These are phyloP conservation scores for Drosophila ustulata DNA, from an alignment of 2,888 invertebrate species.

Conservation along the genomic window DNA sequence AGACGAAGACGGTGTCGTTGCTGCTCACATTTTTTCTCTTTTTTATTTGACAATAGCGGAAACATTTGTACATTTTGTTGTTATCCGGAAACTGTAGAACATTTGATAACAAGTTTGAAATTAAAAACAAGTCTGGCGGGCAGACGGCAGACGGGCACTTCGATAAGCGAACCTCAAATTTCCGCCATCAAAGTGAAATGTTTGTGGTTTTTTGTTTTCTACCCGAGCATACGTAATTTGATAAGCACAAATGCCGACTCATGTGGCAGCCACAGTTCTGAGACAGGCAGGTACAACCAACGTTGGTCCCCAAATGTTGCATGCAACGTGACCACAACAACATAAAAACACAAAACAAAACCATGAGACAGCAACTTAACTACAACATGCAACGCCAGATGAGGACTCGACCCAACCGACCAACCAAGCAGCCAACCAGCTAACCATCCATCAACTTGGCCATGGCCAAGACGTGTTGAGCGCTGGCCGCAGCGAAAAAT, in stretches of 20 bases:
- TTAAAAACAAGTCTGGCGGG: conserved; percentile 11
- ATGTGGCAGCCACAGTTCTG: conserved; percentile 51
- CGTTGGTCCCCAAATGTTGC: conserved; percentile 45
- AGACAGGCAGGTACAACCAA: conserved; percentile 52
- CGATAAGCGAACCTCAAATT: conserved; percentile 33
- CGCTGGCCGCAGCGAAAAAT: conserved; percentile 66
- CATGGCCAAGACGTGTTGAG: conserved; percentile 61
- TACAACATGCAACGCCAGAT: conserved; percentile 45
- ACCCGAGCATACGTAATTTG: conserved; percentile 37
- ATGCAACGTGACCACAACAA: conserved; percentile 60
- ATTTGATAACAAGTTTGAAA: conserved; percentile 52
- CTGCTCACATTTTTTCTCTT: conserved; percentile 4
- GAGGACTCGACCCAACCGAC: conserved; percentile 35
- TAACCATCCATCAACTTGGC: conserved; percentile 62
- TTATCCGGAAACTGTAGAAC: conserved; percentile 58
- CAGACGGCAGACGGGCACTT: background rate
- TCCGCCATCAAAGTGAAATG: conserved; percentile 57
- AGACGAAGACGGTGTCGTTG: background rate
- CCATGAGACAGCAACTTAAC: conserved; percentile 62
- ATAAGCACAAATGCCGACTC: conserved; percentile 56
- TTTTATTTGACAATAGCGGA: conserved; percentile 32
- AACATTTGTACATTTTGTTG: conserved; percentile 25
- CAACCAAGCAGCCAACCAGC: conserved; percentile 13
- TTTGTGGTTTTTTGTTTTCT: conserved; percentile 47
- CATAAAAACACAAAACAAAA: conserved; percentile 20